phyloP scores from a whole-genome alignment of 1,140 invertebrate species.

The Aradophagus sp. region DNA sequence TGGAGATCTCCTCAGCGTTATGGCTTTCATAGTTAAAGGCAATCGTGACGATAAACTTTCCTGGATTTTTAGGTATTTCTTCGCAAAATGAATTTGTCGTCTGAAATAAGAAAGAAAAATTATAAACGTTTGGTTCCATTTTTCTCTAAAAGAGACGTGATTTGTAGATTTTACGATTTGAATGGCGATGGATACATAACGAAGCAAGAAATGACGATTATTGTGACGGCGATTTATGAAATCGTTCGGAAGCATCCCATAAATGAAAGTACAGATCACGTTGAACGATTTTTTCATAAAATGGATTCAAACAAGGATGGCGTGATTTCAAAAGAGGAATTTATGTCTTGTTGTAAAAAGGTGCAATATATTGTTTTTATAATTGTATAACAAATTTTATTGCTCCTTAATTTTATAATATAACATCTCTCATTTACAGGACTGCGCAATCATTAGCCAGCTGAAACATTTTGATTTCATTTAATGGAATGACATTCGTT shows the following conservation, averaged over 20 bases:
- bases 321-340: constrained; percentile 65
- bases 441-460: too few relatives aligned
- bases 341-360: constrained; percentile 65
- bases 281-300: constrained; percentile 66
- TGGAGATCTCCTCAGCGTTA: constrained; percentile 59
- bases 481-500: too few relatives aligned
- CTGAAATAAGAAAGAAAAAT: constrained; percentile 7
- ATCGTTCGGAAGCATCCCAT: constrained; percentile 59
- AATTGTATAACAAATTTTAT: too few relatives aligned
- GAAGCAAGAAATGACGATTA: constrained; percentile 63
- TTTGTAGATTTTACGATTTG: constrained; percentile 66
- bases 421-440: too few relatives aligned
- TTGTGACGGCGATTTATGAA: constrained; percentile 66
- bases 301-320: constrained; percentile 67
- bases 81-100: constrained; percentile 1
- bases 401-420: too few relatives aligned
- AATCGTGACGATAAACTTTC: constrained; percentile 63
- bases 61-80: constrained; percentile 68
- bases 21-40: constrained; percentile 62
- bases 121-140: too few relatives aligned
- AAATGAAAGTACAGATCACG: constrained; percentile 60
- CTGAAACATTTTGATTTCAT: too few relatives aligned
- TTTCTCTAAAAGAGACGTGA: too few relatives aligned
- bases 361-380: too few relatives aligned
- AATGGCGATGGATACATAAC: constrained; percentile 68